Conservation (phyloP, 2,113 vertebrate species). For the Hippocampus zosterae region DNA sequence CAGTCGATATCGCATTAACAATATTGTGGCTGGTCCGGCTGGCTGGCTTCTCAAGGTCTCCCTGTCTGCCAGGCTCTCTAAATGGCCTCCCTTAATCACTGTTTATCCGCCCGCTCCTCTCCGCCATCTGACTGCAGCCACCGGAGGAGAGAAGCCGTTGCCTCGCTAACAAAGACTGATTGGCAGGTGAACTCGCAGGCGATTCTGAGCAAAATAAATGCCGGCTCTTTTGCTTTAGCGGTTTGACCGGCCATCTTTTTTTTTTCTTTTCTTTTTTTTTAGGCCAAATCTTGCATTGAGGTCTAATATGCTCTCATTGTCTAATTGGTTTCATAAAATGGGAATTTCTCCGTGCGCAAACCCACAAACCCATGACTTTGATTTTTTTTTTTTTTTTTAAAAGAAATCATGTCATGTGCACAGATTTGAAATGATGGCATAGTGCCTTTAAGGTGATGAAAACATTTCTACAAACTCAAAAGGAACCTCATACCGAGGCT, state of each 20-base stretch:
- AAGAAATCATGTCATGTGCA: too few relatives aligned
- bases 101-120: conserved; percentile 55
- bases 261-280: background rate
- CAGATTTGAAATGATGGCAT: too few relatives aligned
- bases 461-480: too few relatives aligned
- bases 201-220: conserved; percentile 33
- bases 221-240: background rate
- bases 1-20: conserved; percentile 63
- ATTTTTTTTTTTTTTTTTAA: too few relatives aligned
- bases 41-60: conserved; percentile 71
- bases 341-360: background rate
- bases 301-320: background rate
- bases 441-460: too few relatives aligned
- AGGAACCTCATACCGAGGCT: too few relatives aligned
- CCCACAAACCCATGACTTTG: too few relatives aligned
- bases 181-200: conserved; percentile 39
- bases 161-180: conserved; percentile 64
- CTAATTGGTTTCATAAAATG: background rate
- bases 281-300: background rate
- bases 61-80: conserved; percentile 43
- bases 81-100: conserved; percentile 72
- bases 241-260: background rate
- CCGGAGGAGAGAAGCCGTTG: conserved; percentile 37
- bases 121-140: conserved; percentile 41
- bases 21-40: conserved; percentile 56